Conservation (phyloP, 2,113 vertebrate genomes). For the Xiphophorus maculatus region DNA sequence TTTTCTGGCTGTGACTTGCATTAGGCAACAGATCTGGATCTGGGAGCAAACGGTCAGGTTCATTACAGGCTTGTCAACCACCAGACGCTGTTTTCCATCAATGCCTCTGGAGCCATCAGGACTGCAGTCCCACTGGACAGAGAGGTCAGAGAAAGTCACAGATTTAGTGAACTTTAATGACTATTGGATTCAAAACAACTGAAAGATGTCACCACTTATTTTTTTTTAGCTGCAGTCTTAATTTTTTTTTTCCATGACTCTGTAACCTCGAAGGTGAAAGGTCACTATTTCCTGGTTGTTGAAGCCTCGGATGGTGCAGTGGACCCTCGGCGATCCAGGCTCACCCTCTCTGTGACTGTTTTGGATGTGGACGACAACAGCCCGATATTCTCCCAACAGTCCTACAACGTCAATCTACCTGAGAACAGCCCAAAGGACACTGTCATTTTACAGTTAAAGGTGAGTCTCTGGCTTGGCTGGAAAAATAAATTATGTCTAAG, state of each 20-base stretch:
- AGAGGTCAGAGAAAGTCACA: constrained; percentile 75
- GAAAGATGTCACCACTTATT: neutral
- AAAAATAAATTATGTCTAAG: neutral
- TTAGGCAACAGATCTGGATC: constrained; percentile 92
- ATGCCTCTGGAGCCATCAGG: constrained; percentile 88
- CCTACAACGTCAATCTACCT: constrained; percentile 84
- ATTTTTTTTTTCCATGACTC: neutral
- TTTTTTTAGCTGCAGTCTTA: no score
- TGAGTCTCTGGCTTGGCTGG: constrained; percentile 46
- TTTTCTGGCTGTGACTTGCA: constrained; percentile 12
- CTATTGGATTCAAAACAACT: neutral
- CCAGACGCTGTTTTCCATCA: constrained; percentile 89
- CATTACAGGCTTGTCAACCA: constrained; percentile 90
- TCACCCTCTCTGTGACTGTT: constrained; percentile 86
- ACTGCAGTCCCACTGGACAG: constrained; percentile 88
- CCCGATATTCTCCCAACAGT: constrained; percentile 88
- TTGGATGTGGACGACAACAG: constrained; percentile 96
- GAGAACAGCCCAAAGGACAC: constrained; percentile 89
- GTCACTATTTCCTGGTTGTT: constrained; percentile 87
- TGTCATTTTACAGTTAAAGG: constrained; percentile 86
- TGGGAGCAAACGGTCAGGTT: constrained; percentile 90
- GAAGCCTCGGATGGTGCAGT: constrained; percentile 89
- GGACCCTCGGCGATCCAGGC: constrained; percentile 85
- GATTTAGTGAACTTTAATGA: constrained; percentile 8
- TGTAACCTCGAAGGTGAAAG: constrained; percentile 57